Evolutionary conservation across 2,888 invertebrate species (phyloP).

Genomic region (Hylaea fasciaria): DNA sequence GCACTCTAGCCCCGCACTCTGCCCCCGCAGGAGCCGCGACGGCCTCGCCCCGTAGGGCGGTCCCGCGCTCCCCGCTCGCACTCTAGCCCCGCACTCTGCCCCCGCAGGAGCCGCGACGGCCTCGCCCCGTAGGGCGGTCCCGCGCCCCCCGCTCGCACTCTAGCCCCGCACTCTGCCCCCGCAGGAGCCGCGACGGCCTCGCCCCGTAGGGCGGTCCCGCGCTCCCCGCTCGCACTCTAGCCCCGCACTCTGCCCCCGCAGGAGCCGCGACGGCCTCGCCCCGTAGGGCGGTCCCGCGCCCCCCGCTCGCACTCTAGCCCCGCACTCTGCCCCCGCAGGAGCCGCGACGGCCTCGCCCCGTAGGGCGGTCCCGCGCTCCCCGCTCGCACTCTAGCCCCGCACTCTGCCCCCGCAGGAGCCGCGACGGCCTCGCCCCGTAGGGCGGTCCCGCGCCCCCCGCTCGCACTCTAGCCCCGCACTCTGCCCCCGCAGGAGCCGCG

Average conservation of each 20-base stretch:
- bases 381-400: too few species aligned
- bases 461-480: slow-evolving; percentile 94
- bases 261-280: slow-evolving; percentile 94
- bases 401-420: slow-evolving; percentile 86
- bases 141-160: slow-evolving; percentile 93
- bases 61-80: too few species aligned
- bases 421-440: slow-evolving; percentile 91
- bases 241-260: slow-evolving; percentile 63
- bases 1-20: too few species aligned
- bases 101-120: slow-evolving; percentile 91
- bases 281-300: slow-evolving; percentile 92
- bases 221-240: too few species aligned
- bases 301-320: slow-evolving; percentile 94
- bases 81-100: too few species aligned
- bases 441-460: slow-evolving; percentile 92
- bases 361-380: too few species aligned
- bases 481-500: slow-evolving; percentile 88
- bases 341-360: slow-evolving; percentile 92
- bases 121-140: slow-evolving; percentile 91
- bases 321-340: slow-evolving; percentile 87
- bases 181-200: slow-evolving; percentile 93
- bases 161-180: slow-evolving; percentile 88
- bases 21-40: slow-evolving; percentile 88
- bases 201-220: too few species aligned
- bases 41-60: slow-evolving; percentile 92